phyloP scores from a whole-genome alignment of 1,140 invertebrate species.

The Ptiloglossa arizonensis region DNA sequence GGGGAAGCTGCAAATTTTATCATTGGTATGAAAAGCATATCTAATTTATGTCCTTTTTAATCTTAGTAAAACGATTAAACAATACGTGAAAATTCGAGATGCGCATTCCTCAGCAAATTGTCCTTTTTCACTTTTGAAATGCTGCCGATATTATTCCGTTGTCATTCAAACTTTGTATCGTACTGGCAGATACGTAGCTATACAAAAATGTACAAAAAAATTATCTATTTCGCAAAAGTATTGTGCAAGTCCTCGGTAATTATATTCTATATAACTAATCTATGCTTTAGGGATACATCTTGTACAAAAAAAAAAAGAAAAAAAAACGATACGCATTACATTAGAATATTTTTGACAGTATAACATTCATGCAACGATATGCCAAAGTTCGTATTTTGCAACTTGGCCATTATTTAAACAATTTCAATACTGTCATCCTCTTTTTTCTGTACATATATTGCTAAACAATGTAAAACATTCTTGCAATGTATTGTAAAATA shows the following conservation, averaged over 20 bases:
- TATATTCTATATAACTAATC: constrained; percentile 41
- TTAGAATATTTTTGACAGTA: constrained; percentile 56
- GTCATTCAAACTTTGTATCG: constrained; percentile 42
- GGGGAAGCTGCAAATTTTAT: constrained; percentile 20
- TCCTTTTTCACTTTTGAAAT: constrained; percentile 46
- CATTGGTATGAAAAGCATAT: constrained; percentile 13
- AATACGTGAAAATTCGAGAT: constrained; percentile 19
- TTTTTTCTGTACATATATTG: constrained; percentile 68
- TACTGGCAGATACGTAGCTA: constrained; percentile 39
- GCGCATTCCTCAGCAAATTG: constrained; percentile 26
- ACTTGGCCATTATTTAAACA: constrained; percentile 58
- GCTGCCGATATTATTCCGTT: constrained; percentile 45
- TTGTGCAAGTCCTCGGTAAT: constrained; percentile 48
- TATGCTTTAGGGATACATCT: constrained; percentile 50
- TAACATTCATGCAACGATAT: constrained; percentile 62
- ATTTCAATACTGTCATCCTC: constrained; percentile 49
- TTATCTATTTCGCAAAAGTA: constrained; percentile 40
- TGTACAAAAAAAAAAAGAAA: constrained; percentile 50
- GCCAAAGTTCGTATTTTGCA: constrained; percentile 65
- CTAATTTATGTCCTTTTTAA: constrained; percentile 34
- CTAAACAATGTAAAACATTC: constrained; percentile 56
- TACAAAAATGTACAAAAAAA: constrained; percentile 25
- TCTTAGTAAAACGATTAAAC: constrained; percentile 25
- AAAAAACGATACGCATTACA: constrained; percentile 34
- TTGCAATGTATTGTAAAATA: constrained; percentile 58